Conservation (phyloP, 2,797 vertebrate genomes). For the Lepidocolaptes lacrymiger region DNA sequence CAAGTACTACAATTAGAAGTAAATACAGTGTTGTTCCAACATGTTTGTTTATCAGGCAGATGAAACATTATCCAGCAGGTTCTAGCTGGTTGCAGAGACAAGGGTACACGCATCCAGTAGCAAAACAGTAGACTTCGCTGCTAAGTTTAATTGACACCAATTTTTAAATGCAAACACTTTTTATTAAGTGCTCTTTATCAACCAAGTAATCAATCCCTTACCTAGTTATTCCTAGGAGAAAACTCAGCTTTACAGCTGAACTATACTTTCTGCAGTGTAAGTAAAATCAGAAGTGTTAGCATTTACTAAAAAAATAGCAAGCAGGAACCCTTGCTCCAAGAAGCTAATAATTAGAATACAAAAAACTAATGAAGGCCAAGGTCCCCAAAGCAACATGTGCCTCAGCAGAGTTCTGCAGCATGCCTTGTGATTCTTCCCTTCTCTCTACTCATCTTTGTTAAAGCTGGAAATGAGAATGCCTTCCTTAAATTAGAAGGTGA, state of each 20-base stretch:
- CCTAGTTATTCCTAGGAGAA: background rate
- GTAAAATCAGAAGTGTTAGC: background rate
- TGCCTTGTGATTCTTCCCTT: background rate
- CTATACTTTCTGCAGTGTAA: background rate
- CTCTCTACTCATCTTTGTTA: background rate
- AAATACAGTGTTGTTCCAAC: slow-evolving; percentile 42
- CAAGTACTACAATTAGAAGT: slow-evolving; percentile 39
- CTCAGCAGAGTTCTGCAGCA: background rate
- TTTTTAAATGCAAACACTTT: background rate
- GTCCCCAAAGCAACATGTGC: background rate
- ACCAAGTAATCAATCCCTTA: background rate
- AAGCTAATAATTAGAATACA: background rate
- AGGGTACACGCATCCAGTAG: slow-evolving; percentile 21
- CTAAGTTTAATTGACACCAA: slow-evolving; percentile 62
- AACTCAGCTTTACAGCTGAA: background rate
- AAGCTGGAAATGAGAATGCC: background rate
- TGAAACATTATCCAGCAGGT: slow-evolving; percentile 53
- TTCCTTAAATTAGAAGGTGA: background rate
- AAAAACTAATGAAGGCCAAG: background rate
- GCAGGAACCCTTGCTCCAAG: background rate
- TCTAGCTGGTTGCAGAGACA: slow-evolving; percentile 49
- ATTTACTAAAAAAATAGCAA: background rate
- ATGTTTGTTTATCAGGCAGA: slow-evolving; percentile 54
- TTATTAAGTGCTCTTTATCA: slow-evolving; percentile 11
- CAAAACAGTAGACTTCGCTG: slow-evolving; percentile 72